A percentile compares a stretch with the other conserved stretches of the same genome.
Conservation (phyloP, 2,888 invertebrate species). For the Syrista parreyssii region DNA sequence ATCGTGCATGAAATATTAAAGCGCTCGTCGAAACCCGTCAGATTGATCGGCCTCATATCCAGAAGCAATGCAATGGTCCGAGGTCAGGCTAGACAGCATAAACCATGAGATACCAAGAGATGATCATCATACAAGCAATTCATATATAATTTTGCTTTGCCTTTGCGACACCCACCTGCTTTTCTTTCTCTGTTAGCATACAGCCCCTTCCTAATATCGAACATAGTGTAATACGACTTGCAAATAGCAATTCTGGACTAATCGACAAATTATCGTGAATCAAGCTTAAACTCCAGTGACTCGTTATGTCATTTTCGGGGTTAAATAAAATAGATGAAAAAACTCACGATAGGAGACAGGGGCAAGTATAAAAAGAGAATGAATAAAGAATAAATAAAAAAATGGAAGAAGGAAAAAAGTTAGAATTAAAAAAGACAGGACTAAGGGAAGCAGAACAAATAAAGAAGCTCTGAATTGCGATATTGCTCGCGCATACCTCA, state of each 20-base stretch:
- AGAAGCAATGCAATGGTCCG: neutral
- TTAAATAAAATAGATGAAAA: neutral
- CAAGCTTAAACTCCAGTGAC: too few species aligned
- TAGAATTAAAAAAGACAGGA: too few species aligned
- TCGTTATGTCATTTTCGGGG: neutral
- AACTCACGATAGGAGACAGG: too few species aligned
- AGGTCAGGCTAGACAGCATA: neutral
- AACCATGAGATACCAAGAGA: neutral
- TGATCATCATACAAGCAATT: neutral
- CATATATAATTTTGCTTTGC: neutral
- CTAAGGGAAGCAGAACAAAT: neutral
- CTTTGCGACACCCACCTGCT: neutral
- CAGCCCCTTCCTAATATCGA: neutral
- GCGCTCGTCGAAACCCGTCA: neutral
- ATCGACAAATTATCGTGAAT: too few species aligned
- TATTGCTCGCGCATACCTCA: neutral
- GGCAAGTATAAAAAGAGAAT: too few species aligned
- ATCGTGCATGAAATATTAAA: conserved; percentile 7
- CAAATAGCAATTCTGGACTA: neutral
- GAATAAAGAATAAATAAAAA: too few species aligned
- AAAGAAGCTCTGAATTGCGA: neutral
- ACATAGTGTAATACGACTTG: neutral
- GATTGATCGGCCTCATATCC: neutral
- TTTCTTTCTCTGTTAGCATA: neutral
- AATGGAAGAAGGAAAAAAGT: too few species aligned